Conservation (phyloP, 2,797 vertebrate genomes). For the Danio jaintianensis region DNA sequence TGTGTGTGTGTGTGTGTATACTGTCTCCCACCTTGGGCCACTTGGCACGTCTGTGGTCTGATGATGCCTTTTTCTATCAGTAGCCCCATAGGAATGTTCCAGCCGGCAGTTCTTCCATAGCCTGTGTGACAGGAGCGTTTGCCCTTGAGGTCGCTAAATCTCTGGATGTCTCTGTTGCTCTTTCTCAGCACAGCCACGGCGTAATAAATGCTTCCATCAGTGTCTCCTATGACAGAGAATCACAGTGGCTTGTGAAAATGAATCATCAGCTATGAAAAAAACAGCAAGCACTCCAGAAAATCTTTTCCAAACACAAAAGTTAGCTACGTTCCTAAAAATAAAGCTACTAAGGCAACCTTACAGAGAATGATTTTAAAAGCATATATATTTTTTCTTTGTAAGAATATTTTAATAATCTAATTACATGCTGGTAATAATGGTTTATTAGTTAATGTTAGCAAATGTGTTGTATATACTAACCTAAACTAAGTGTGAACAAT, state of each 20-base stretch:
- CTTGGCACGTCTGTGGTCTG: constrained; percentile 72
- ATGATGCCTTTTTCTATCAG: constrained; percentile 79
- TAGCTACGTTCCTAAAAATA: neutral
- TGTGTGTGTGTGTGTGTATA: too few relatives aligned
- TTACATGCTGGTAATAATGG: too few relatives aligned
- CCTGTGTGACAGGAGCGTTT: constrained; percentile 90
- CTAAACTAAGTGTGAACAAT: too few relatives aligned
- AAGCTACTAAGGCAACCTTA: too few relatives aligned
- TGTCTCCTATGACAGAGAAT: constrained; percentile 71
- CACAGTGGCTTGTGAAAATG: constrained; percentile 19
- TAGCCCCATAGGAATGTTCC: constrained; percentile 85
- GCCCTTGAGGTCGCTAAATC: constrained; percentile 81
- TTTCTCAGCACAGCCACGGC: constrained; percentile 88
- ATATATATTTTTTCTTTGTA: too few relatives aligned
- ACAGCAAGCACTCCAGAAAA: neutral
- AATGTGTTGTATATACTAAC: too few relatives aligned
- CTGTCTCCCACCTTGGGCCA: constrained; percentile 76
- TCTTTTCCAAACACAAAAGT: neutral
- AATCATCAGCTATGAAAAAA: constrained; percentile 29
- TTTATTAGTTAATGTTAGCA: too few relatives aligned
- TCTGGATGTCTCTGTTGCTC: constrained; percentile 76
- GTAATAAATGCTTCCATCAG: constrained; percentile 82
- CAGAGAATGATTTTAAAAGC: too few relatives aligned
- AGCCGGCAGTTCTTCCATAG: constrained; percentile 84
- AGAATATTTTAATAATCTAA: too few relatives aligned